Conservation (phyloP, 2,888 invertebrate species). For the Agrilus cyanescens region DNA sequence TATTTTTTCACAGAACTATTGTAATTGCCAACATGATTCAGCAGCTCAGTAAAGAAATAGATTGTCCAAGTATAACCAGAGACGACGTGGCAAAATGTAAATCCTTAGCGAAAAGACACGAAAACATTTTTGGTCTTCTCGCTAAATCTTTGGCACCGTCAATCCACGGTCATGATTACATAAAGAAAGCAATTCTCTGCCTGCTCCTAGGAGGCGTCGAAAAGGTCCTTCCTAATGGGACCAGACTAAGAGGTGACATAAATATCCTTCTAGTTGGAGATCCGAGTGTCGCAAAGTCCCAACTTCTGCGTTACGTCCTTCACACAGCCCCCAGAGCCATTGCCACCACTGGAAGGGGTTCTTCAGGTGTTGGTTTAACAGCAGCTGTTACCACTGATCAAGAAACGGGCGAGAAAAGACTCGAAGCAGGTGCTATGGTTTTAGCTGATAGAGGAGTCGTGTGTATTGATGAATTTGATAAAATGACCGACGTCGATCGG, state of each 20-base stretch:
- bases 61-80: conserved; percentile 53
- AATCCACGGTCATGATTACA: conserved; percentile 92
- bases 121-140: conserved; percentile 79
- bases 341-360: conserved; percentile 94
- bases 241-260: conserved; percentile 69
- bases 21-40: conserved; percentile 89
- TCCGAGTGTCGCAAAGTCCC: conserved; percentile 98
- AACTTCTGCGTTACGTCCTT: conserved; percentile 84
- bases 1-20: conserved; percentile 56
- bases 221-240: conserved; percentile 84
- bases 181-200: conserved; percentile 93
- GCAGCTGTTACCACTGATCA: conserved; percentile 96
- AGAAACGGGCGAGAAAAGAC: conserved; percentile 62
- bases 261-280: conserved; percentile 73
- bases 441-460: conserved; percentile 96
- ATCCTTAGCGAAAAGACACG: conserved; percentile 56
- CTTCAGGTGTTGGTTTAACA: conserved; percentile 96
- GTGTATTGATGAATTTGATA: conserved; percentile 96
- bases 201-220: conserved; percentile 91
- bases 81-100: conserved; percentile 88
- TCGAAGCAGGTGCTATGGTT: conserved; percentile 99
- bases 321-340: conserved; percentile 92
- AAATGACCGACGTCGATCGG: conserved; percentile 98
- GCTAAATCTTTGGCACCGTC: conserved; percentile 92
- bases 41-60: conserved; percentile 78